Percentiles rank a stretch among this genome's conserved stretches.
phyloP scores from a whole-genome alignment of 92 coral and sea anemone genomes.

The Epizoanthus illoricatus region DNA sequence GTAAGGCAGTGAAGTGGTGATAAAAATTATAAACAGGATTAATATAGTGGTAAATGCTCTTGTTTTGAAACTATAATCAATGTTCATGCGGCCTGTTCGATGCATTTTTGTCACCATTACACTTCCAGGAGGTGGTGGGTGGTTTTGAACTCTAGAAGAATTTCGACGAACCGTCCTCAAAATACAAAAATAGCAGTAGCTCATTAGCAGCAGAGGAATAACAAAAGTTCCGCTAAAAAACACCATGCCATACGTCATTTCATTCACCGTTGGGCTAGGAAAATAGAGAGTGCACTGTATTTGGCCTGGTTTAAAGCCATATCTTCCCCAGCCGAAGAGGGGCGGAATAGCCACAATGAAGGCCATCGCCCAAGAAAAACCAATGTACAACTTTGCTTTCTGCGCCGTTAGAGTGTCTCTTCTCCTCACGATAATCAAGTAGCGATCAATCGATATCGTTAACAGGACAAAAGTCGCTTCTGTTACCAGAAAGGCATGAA shows the following conservation, averaged over 20 bases:
- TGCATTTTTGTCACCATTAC: slow-evolving; percentile 82
- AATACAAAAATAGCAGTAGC: slow-evolving; percentile 78
- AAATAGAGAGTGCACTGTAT: slow-evolving; percentile 73
- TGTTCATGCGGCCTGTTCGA: slow-evolving; percentile 92
- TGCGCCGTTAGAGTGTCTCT: slow-evolving; percentile 89
- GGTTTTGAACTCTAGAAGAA: slow-evolving; percentile 87
- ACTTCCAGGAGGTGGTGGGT: slow-evolving; percentile 85
- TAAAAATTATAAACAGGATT: slow-evolving; percentile 79
- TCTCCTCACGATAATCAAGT: slow-evolving; percentile 83
- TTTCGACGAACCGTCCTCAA: slow-evolving; percentile 88
- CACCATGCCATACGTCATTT: slow-evolving; percentile 75
- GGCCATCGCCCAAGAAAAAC: slow-evolving; percentile 79
- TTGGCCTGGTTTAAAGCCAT: slow-evolving; percentile 70
- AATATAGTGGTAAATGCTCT: slow-evolving; percentile 93
- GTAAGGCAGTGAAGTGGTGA: slow-evolving; percentile 78
- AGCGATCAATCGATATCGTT: slow-evolving; percentile 90
- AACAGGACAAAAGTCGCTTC: slow-evolving; percentile 86
- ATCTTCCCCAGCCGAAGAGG: slow-evolving; percentile 84
- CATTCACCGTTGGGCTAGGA: slow-evolving; percentile 47
- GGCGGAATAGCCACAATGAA: slow-evolving; percentile 80
- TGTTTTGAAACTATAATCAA: slow-evolving; percentile 96
- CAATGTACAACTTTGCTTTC: slow-evolving; percentile 83
- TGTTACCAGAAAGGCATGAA: slow-evolving; percentile 78
- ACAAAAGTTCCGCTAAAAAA: slow-evolving; percentile 65
- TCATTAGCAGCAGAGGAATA: slow-evolving; percentile 77